Evolutionary conservation across 2,113 vertebrate genomes (phyloP).

Genomic region (crab-eating macaque (Macaca fascicularis)): DNA sequence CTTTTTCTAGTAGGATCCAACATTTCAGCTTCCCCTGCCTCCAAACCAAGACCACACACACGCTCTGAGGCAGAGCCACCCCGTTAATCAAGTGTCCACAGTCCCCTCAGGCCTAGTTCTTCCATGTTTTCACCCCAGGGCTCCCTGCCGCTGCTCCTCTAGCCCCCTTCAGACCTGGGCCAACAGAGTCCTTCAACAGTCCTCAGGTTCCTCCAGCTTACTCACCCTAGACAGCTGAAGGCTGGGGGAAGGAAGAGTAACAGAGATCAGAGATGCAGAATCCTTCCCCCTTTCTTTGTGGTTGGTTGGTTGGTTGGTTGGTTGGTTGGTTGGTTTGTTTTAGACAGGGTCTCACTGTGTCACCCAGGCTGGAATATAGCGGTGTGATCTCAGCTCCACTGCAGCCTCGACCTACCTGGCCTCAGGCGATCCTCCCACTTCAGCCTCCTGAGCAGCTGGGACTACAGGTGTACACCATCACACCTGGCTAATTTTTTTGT

Average conservation of each 20-base stretch:
- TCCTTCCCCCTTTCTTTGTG: background rate
- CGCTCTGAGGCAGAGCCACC: background rate
- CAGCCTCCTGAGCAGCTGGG: too few species aligned
- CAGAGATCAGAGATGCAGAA: background rate
- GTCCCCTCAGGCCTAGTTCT: background rate
- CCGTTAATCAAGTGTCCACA: background rate
- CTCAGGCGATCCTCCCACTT: too few species aligned
- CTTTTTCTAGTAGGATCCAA: constrained; percentile 17
- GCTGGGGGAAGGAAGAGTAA: background rate
- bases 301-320: too few species aligned
- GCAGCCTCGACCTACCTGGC: too few species aligned
- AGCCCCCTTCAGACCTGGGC: background rate
- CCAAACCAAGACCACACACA: background rate
- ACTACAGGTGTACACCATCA: too few species aligned
- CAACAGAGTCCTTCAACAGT: background rate
- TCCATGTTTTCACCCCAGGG: background rate
- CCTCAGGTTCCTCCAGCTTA: background rate
- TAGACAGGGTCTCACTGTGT: too few species aligned
- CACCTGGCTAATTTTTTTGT: too few species aligned
- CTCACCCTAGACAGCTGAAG: background rate
- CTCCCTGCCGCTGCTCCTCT: background rate
- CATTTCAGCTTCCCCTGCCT: background rate
- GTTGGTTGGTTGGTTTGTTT: too few species aligned
- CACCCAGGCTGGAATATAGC: too few species aligned
- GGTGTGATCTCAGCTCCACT: too few species aligned